Evolutionary conservation across 1,140 invertebrate genomes (phyloP).

Genomic region (Triops longicaudatus): DNA sequence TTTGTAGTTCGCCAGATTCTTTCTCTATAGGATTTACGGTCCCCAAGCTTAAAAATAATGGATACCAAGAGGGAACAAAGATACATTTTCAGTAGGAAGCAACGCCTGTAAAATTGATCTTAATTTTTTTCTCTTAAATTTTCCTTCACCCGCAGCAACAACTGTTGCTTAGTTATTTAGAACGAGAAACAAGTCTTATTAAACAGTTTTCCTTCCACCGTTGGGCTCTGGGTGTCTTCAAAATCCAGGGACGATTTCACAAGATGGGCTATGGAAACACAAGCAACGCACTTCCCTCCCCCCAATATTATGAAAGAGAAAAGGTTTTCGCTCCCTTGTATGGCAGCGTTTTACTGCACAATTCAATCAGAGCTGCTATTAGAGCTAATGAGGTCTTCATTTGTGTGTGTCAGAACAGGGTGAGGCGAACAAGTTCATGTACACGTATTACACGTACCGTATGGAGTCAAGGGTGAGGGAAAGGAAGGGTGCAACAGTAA

Average conservation of each 20-base stretch:
- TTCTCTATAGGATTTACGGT: neutral
- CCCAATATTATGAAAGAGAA: no score
- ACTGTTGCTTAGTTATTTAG: slow-evolving; percentile 2
- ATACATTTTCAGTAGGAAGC: neutral
- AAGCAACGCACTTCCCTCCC: no score
- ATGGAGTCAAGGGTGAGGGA: no score
- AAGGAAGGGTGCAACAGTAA: neutral
- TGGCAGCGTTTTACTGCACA: neutral
- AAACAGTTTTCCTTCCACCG: neutral
- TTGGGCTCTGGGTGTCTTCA: neutral
- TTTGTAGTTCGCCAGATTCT: neutral
- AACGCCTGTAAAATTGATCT: neutral
- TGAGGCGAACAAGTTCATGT: neutral
- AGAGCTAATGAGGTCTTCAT: slow-evolving; percentile 12
- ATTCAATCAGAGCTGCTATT: slow-evolving; percentile 12
- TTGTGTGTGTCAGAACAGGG: slow-evolving; percentile 3
- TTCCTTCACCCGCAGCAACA: neutral
- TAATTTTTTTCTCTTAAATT: neutral
- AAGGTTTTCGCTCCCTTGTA: neutral
- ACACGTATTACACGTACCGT: no score
- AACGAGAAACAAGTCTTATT: neutral
- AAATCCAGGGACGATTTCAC: neutral
- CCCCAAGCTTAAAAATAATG: neutral
- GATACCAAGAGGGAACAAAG: neutral
- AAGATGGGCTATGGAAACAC: neutral